Evolutionary conservation across 2,797 vertebrate species (phyloP), one percentile per base, ranked within the genome.

Genomic region (Sebastes itinus): DNA sequence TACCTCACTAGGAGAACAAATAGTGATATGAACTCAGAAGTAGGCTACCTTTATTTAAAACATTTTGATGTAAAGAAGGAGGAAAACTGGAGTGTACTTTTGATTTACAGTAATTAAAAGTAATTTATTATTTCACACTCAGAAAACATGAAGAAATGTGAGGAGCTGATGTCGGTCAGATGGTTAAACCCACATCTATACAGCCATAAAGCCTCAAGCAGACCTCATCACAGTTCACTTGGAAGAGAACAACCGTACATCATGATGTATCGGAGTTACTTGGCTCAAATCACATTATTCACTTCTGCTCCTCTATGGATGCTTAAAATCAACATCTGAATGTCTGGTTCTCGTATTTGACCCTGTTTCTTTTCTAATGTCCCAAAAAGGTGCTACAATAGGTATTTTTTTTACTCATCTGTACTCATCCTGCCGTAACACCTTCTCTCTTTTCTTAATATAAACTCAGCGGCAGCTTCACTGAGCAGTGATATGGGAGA

Each of bases 381-480:
- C 77, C 77, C 54, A 33, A 80, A 75, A 77, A 78, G 58, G 33
- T 66, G 30, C 59, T 66, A 6, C 59, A 33, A 0, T 2, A 13
- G 2, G 8, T 58, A 25, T 65, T 75, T 75, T 8, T 28, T 71
- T 55, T 14, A 67, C 32, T 75, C 71, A 65, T 75, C 68, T 38
- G 64, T 8, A 78, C 58, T 32, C 56, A 14, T 69, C 42, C 9
- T 28, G 32, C 16, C 28, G 10, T 62, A 69, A 72, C 81, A 78
- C 75, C 81, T 81, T 84, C 83, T 85, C 66, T 71, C 78, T 84
- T 78, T 73, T 38, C 80, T 68, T 55, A 66, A 78, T 46, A 68
- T 70, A 75, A 83, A 83, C 82, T 72, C 62, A 14, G 56, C 5
- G 1, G 33, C 38, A 16, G 74, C 73, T 72, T 62, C 73, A 38